Percentiles rank a stretch among this genome's conserved stretches.
phyloP scores from a whole-genome alignment of 92 coral and sea anemone species.

The Plumapathes pennacea region DNA sequence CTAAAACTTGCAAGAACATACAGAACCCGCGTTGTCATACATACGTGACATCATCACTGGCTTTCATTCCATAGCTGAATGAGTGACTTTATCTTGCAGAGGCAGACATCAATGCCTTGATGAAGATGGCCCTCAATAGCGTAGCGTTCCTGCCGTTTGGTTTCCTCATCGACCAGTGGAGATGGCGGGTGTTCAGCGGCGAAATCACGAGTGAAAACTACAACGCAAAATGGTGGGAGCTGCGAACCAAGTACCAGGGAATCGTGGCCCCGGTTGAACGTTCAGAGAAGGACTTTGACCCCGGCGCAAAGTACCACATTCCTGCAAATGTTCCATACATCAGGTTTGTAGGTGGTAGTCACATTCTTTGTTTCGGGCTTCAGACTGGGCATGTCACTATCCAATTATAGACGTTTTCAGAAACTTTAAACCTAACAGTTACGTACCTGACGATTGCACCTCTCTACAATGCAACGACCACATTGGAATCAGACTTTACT shows the following conservation, averaged over 20 bases:
- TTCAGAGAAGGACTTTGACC: conserved; percentile 74
- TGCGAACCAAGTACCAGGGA: conserved; percentile 81
- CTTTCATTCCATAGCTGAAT: too few species aligned
- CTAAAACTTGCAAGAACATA: too few species aligned
- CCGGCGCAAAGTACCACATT: conserved; percentile 79
- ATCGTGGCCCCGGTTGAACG: conserved; percentile 64
- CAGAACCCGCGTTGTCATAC: not conserved
- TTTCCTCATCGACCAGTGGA: conserved; percentile 77
- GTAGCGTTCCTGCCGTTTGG: conserved; percentile 81
- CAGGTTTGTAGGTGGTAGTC: too few species aligned
- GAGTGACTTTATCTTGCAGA: conserved; percentile 12
- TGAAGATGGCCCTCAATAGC: conserved; percentile 56
- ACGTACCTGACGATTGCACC: too few species aligned
- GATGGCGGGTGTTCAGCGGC: conserved; percentile 86
- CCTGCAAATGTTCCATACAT: conserved; percentile 64
- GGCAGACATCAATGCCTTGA: conserved; percentile 64
- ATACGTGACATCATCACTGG: not conserved
- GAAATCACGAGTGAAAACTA: conserved; percentile 58
- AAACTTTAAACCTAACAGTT: too few species aligned
- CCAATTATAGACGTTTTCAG: too few species aligned
- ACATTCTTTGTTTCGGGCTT: too few species aligned
- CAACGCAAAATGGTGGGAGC: conserved; percentile 82
- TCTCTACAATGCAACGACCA: too few species aligned
- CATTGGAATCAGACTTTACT: too few species aligned
- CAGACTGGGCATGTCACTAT: too few species aligned